Base-by-base conservation (phyloP, 2,888 invertebrate genomes). In the Cheilosia scutellata region DNA sequence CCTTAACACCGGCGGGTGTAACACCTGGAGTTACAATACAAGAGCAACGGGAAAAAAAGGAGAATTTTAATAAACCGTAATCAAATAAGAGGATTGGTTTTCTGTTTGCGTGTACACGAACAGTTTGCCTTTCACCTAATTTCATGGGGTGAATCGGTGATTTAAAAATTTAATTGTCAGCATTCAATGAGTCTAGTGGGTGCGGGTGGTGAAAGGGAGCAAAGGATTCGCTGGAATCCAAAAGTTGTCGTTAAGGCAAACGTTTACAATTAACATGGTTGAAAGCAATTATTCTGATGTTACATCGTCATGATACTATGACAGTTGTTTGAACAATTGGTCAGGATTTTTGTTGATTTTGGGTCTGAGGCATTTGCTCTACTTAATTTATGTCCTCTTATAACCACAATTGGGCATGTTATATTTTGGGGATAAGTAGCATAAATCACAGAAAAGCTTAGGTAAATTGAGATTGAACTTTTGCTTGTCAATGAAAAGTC, bases 101-200 rank as follows among this genome's bases (percentile, higher is more conserved):
- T 47, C 74, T 70, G 78, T 84, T 79, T 79, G 79, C 75, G 74
- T 78, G 75, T 70, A 37, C 79, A 60, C 75, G 63, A 74, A 51
- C 58, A 78, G 74, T 70, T 84, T 75, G 25, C 53, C 70, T 79
- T 79, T 47, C 44, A 44, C 63, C 74, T 75, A 65, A 79, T 75
- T 79, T 49, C 60, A 20, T 71, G 65, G 70, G 65, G 75, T 71
- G 65, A 60, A 66, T 71, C 65, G 75, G 79, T 76, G 75, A 71
- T 76, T 76, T 53, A 79, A 79, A 84, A 75, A 66, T 83, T 53
- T 70, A 65, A 83, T 70, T 83, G 84, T 75, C 84, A 63, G 42
- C 62, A 25, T 1, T 55, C 11, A 13, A n/a, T 55, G 5, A n/a
- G 25, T 29, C 7, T 6, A 2, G 31, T 25, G 13, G 27, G 55